These are phyloP conservation scores for Peromyscus maniculatus DNA, from an alignment of 2,113 vertebrate species.

Conservation along the genomic window DNA sequence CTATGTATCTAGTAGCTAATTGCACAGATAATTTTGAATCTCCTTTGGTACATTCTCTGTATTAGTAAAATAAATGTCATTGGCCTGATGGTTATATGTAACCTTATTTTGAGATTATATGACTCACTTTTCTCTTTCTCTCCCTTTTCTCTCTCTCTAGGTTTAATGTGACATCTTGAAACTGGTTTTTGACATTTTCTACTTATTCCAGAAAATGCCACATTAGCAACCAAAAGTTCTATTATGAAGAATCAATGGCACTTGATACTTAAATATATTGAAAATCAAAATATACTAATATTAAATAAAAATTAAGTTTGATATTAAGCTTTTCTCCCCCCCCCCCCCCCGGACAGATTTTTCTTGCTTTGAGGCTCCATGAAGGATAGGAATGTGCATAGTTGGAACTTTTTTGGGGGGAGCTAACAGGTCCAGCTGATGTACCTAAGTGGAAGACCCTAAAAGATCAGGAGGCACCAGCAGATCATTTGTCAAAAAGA, in stretches of 20 bases:
- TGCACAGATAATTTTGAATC: background rate
- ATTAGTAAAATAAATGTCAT: slow-evolving; percentile 28
- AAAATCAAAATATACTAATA: background rate
- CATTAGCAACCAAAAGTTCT: background rate
- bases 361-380: background rate
- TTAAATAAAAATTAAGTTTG: background rate
- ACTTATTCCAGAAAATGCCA: background rate
- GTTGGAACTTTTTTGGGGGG: background rate
- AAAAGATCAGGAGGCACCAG: background rate
- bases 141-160: background rate
- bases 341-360: background rate
- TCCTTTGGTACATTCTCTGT: background rate
- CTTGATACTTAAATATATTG: background rate
- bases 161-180: slow-evolving; percentile 29
- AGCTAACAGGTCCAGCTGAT: background rate
- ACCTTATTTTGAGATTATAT: slow-evolving; percentile 16
- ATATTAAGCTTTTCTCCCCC: background rate
- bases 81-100: background rate
- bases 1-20: background rate
- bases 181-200: slow-evolving; percentile 23
- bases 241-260: background rate
- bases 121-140: background rate
- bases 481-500: background rate
- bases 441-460: background rate
- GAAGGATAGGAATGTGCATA: background rate